Evolutionary conservation across 2,113 vertebrate genomes (phyloP), one percentile per base, ranked within the genome.

Genomic region (Dermatemys mawii): DNA sequence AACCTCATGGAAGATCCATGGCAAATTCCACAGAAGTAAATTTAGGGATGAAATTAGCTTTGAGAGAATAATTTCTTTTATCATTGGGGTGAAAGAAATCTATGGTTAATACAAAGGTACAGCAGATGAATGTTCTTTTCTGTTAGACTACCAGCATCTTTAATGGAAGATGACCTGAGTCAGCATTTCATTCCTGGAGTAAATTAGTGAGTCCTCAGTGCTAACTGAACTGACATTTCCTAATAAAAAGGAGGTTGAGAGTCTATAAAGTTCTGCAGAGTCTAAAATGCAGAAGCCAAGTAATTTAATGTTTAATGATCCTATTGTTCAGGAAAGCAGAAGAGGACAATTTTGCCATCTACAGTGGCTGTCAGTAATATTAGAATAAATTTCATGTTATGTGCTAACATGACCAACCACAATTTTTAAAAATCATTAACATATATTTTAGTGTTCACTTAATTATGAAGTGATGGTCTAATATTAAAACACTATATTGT

Each of bases 351-450:
- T 96, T 95, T 96, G 41, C 83, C 53, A 92, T 78, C 78, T 86
- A 84, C 76, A 83, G 32, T 38, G 93, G 96, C 93, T 87, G 73
- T 80, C 83, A 95, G 93, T 94, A 96, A 48, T 41, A 48, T 27
- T 79, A 73, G 73, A 84, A 70, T 41, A 83, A 93, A 95, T 49
- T 88, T 11, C 38, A 5, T 44, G 41, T 84, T 87, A 95, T 80
- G 78, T 84, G 78, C 21, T 95, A 85, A 88, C 38, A 93, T 63
- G 44, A 75, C 85, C 84, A 94, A 92, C 90, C 89, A 94, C 94
- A 90, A 35, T 67, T 67, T 89, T 81, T 76, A 85, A 87, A 81
- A 79, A 89, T 38, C 75, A 84, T 17, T 51, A 5, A 2, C 2
- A 44, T 10, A 8, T 32, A n/a, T 54, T 21, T 54, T 53, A 44